Percentiles rank a stretch among this genome's conserved stretches.
phyloP scores from a whole-genome alignment of 2,797 vertebrate genomes.

The Gymnopithys bicolor region DNA sequence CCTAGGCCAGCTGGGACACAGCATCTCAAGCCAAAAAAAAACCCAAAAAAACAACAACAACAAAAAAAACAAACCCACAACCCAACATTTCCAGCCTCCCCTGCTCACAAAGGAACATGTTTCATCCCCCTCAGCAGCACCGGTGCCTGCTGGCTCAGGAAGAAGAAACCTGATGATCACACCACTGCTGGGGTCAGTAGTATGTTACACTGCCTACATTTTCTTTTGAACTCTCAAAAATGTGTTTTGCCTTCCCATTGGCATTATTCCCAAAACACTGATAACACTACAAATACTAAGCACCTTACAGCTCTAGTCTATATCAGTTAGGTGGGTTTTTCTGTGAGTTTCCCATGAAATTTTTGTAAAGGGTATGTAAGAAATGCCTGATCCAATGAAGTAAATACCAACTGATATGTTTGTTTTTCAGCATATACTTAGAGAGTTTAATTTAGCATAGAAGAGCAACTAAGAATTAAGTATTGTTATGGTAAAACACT shows the following conservation, averaged over 20 bases:
- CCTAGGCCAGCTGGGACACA: background rate
- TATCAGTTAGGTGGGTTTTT: conserved; percentile 14
- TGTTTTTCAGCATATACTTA: background rate
- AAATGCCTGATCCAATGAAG: conserved; percentile 34
- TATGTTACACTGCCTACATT: background rate
- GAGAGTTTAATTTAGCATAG: conserved; percentile 37
- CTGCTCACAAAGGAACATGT: background rate
- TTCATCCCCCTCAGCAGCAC: background rate
- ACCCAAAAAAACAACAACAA: background rate
- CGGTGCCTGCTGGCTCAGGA: background rate
- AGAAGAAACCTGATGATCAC: background rate
- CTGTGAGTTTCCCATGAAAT: conserved; percentile 36
- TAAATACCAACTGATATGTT: conserved; percentile 25
- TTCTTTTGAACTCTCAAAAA: background rate
- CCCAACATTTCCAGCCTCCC: background rate
- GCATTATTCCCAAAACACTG: background rate
- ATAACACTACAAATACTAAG: background rate
- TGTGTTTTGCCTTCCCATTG: background rate
- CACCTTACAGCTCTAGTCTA: background rate
- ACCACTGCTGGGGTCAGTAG: background rate
- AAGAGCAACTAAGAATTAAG: background rate
- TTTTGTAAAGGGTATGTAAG: conserved; percentile 49
- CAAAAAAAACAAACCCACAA: background rate
- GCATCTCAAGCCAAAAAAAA: background rate
- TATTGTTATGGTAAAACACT: conserved; percentile 28